Base-by-base conservation (phyloP, 2,888 invertebrate species). In the Megaustenia siamemsis region DNA sequence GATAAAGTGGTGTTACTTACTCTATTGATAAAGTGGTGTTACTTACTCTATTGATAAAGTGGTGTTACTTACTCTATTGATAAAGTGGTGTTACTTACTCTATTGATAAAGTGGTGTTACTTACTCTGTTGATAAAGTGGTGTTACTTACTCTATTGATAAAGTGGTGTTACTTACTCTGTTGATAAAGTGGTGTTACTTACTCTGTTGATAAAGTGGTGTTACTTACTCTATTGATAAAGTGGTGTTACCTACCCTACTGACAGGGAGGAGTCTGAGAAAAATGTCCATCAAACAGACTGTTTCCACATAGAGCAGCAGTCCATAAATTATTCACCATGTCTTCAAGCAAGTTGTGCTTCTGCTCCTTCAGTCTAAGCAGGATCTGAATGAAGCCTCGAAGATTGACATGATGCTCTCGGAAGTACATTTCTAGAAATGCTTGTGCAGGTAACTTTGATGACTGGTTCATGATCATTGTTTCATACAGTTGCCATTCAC, bases 371-470 rank as follows among this genome's bases (percentile, higher is more conserved):
- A 81, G 3, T 38, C 18, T 69, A 4, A 71, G 35, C 8, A 81
- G 53, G 40, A 49, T 28, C 45, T 81, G 69, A 0, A 81, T 35
- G 38, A 81, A 81, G 6, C 18, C 40, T 24, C 81, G 32, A 1
- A 81, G n/a, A 3, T 69, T 81, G n/a, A 56, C 12, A 15, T 53
- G 10, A 35, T 56, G 21, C 40, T 68, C 81, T 38, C 24, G 32
- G 45, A 81, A 69, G 43, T 81, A 69, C 2, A 12, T 35, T 4
- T 81, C 81, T 12, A 81, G 10, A 45, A 81, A 81, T 1, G 38
- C 63, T 49, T 71, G 69, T 35, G 69, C 81, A 24, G 81, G 71
- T 3, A 69, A 49, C 35, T 18, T 60, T 1, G n/a, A 1, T 10
- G 63, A 43, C 1, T 63, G 38, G 12, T 40, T 60, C 21, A 6